phyloP scores from a whole-genome alignment of 2,888 invertebrate species.

The Stegophylla sp. region DNA sequence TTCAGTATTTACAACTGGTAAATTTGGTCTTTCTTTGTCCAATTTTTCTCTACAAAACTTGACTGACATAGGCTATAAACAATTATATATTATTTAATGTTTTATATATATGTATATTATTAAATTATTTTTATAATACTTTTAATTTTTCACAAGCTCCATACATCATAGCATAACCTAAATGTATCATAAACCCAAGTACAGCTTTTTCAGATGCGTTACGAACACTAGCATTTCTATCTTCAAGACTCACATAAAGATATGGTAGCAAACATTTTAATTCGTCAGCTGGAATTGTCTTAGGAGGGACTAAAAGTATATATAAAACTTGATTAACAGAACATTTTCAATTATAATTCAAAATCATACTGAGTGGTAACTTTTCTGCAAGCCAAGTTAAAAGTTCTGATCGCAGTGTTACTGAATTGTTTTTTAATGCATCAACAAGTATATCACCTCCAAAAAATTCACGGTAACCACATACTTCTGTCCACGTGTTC shows the following conservation, averaged over 20 bases:
- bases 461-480: slow-evolving; percentile 80
- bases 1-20: slow-evolving; percentile 61
- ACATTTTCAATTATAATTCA: not conserved
- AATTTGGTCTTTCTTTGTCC: slow-evolving; percentile 62
- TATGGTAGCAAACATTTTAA: slow-evolving; percentile 77
- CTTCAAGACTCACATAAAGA: slow-evolving; percentile 84
- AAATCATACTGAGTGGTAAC: slow-evolving; percentile 72
- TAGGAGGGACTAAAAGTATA: slow-evolving; percentile 66
- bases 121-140: slow-evolving; percentile 66
- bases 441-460: slow-evolving; percentile 90
- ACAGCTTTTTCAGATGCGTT: slow-evolving; percentile 89
- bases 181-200: slow-evolving; percentile 89
- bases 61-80: slow-evolving; percentile 60
- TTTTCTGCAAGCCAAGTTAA: slow-evolving; percentile 86
- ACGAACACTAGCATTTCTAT: slow-evolving; percentile 88
- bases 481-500: slow-evolving; percentile 83
- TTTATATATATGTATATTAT: too few relatives aligned
- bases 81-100: slow-evolving; percentile 1
- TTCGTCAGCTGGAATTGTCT: slow-evolving; percentile 82
- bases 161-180: slow-evolving; percentile 81
- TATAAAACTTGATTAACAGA: not conserved
- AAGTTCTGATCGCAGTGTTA: slow-evolving; percentile 79
- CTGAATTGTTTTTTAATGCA: slow-evolving; percentile 84
- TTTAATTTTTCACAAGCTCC: slow-evolving; percentile 80
- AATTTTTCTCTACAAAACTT: slow-evolving; percentile 61